Evolutionary conservation across 2,113 vertebrate genomes (phyloP).

Genomic region (Balaenoptera acutorostrata): DNA sequence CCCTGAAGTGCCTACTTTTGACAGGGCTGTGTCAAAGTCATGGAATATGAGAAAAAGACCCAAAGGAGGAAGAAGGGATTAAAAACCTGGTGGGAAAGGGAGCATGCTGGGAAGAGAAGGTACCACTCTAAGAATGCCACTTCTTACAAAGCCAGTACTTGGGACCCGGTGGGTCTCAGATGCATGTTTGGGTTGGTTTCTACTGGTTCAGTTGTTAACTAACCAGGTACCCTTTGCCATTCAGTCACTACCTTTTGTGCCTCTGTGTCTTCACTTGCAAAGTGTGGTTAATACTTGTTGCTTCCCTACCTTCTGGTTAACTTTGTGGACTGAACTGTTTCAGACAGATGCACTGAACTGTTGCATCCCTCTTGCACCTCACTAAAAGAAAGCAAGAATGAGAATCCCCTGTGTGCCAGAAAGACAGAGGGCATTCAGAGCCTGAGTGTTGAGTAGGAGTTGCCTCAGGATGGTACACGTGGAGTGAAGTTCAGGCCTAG

Average conservation of each 20-base stretch:
- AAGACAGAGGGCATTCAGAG: neutral
- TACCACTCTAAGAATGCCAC: neutral
- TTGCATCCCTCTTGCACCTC: neutral
- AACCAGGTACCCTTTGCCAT: neutral
- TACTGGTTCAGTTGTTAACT: neutral
- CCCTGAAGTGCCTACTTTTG: neutral
- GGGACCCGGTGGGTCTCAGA: neutral
- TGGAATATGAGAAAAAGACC: neutral
- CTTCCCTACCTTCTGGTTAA: neutral
- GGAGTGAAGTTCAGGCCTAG: neutral
- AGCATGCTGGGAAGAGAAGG: neutral
- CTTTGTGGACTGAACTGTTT: neutral
- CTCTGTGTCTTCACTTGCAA: neutral
- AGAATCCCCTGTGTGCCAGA: neutral
- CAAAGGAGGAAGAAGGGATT: neutral
- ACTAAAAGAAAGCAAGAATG: neutral
- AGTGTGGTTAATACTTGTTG: neutral
- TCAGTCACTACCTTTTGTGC: neutral
- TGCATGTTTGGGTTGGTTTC: neutral
- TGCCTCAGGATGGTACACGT: accelerated
- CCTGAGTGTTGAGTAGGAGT: neutral
- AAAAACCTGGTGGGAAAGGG: neutral
- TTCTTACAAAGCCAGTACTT: neutral
- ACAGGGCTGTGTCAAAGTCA: neutral
- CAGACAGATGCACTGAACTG: neutral